Percentiles rank a stretch among this genome's conserved stretches.
Conservation (phyloP, 2,888 invertebrate genomes). For the Epirrita christyi region DNA sequence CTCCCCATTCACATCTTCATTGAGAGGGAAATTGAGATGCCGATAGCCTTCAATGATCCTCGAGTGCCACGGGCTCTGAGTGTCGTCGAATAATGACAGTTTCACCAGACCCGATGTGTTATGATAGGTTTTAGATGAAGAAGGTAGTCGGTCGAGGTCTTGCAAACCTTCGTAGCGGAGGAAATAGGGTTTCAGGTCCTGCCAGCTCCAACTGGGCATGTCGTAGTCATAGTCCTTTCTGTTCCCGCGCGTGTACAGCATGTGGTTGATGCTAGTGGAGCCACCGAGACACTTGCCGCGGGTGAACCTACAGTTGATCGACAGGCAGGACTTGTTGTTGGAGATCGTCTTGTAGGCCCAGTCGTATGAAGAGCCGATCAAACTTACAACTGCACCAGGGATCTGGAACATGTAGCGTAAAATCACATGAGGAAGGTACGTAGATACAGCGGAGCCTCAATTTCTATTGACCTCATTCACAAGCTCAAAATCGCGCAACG, state of each 20-base stretch:
- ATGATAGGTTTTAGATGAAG: conserved; percentile 55
- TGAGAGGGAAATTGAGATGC: conserved; percentile 34
- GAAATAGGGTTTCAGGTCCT: conserved; percentile 61
- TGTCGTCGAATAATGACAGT: conserved; percentile 50
- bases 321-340: conserved; percentile 62
- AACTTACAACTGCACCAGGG: conserved; percentile 46
- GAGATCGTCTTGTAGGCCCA: conserved; percentile 59
- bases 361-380: conserved; percentile 54
- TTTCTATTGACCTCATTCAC: no score
- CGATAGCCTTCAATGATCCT: conserved; percentile 48
- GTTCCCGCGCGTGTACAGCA: conserved; percentile 66
- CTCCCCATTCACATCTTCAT: conserved; percentile 58
- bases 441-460: no score
- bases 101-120: conserved; percentile 58
- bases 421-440: no score
- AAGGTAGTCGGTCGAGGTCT: conserved; percentile 48
- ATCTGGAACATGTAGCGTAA: background rate
- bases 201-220: conserved; percentile 61
- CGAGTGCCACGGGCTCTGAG: conserved; percentile 52
- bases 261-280: conserved; percentile 66
- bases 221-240: conserved; percentile 52
- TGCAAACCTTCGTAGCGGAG: conserved; percentile 60
- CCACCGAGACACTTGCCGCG: conserved; percentile 69
- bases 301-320: conserved; percentile 52
- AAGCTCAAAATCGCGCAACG: no score